Percentiles rank a stretch among this genome's conserved stretches.
Conservation (phyloP, 2,888 invertebrate species). For the Netelia inedita region DNA sequence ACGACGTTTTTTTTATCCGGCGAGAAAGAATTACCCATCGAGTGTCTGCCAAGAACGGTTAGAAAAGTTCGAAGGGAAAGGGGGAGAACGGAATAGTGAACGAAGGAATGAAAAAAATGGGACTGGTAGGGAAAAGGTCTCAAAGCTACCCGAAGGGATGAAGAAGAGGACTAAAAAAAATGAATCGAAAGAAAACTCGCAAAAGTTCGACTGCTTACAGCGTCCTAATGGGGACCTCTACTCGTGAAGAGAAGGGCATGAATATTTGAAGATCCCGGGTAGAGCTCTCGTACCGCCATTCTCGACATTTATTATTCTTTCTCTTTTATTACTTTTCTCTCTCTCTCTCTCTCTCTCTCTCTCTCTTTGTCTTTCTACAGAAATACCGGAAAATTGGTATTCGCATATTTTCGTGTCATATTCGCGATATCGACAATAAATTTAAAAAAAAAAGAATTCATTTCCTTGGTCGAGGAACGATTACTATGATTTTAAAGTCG, state of each 20-base stretch:
- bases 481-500: not conserved
- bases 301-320: not conserved
- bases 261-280: slow-evolving; percentile 61
- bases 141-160: not conserved
- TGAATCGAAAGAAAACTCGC: slow-evolving; percentile 24
- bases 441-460: too few species aligned
- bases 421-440: not conserved
- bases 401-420: not conserved
- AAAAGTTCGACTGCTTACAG: slow-evolving; percentile 44
- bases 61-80: not conserved
- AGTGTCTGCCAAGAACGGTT: not conserved
- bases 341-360: not conserved
- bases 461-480: not conserved
- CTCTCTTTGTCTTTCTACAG: not conserved
- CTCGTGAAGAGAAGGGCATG: slow-evolving; percentile 56
- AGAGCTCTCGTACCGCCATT: not conserved
- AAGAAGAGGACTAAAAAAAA: not conserved
- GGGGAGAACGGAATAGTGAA: slow-evolving; percentile 44
- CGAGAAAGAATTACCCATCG: not conserved
- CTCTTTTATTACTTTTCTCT: not conserved
- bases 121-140: too few species aligned
- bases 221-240: slow-evolving; percentile 56
- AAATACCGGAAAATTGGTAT: not conserved
- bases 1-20: not conserved
- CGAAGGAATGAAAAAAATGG: too few species aligned